Percentiles rank a stretch among this genome's conserved stretches.
Conservation (phyloP, 2,797 vertebrate species). For the Periparus ater region DNA sequence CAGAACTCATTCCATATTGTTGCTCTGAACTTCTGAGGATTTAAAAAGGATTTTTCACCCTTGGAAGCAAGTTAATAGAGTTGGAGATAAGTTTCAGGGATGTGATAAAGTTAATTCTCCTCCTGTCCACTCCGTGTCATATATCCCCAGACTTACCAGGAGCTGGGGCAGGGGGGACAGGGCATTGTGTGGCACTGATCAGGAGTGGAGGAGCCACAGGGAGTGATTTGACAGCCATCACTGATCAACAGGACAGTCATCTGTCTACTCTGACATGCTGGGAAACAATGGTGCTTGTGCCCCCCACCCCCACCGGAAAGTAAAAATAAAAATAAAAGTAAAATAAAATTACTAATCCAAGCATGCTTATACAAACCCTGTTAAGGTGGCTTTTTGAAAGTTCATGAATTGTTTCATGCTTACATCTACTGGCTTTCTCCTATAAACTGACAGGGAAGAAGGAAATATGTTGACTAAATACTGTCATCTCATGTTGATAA, state of each 20-base stretch:
- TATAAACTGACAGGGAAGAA: conserved; percentile 1
- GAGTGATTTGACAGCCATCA: neutral
- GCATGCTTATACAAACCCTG: neutral
- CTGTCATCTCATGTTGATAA: neutral
- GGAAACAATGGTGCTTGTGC: neutral
- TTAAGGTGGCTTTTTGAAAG: conserved; percentile 68
- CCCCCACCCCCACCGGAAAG: rapidly evolving
- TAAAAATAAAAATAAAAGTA: neutral
- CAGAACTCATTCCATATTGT: neutral
- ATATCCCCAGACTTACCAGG: neutral
- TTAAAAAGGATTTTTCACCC: conserved; percentile 15
- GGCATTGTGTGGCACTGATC: neutral
- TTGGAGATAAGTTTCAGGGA: conserved; percentile 22
- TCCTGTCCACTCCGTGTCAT: conserved; percentile 4
- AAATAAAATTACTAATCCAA: neutral
- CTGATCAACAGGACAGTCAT: neutral
- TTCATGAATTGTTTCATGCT: neutral
- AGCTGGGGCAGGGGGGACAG: neutral
- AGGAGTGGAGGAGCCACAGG: neutral
- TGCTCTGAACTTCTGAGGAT: neutral
- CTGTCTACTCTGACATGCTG: neutral
- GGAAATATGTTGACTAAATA: conserved; percentile 13
- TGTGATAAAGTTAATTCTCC: neutral
- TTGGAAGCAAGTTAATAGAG: conserved; percentile 28
- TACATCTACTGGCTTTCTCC: neutral